A percentile compares a stretch with the other conserved stretches of the same genome.
Evolutionary conservation across 2,113 vertebrate species (phyloP).

Genomic region (Corythoichthys intestinalis): DNA sequence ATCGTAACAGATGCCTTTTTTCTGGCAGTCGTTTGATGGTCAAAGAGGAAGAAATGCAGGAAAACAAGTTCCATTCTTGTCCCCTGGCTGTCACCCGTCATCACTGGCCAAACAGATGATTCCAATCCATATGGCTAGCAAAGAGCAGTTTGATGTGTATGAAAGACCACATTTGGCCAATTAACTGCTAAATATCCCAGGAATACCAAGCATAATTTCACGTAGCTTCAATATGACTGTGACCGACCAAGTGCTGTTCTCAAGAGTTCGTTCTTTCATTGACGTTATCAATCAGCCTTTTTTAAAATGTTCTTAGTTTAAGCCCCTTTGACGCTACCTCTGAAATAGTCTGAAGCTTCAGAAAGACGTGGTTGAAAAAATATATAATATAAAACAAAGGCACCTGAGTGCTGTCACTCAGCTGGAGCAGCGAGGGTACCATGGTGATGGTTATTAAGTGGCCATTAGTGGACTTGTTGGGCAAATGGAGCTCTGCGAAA

Average conservation of each 20-base stretch:
- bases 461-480: slow-evolving; percentile 36
- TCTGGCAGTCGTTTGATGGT: slow-evolving; percentile 27
- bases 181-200: slow-evolving; percentile 32
- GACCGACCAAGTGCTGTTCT: not conserved
- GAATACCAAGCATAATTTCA: slow-evolving; percentile 14
- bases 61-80: not conserved
- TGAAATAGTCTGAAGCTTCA: slow-evolving; percentile 14
- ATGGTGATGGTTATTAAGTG: slow-evolving; percentile 43
- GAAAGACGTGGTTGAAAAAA: slow-evolving; percentile 6
- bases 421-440: slow-evolving; percentile 34
- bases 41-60: slow-evolving; percentile 6
- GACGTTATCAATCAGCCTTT: not conserved
- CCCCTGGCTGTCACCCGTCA: slow-evolving; percentile 11
- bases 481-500: not conserved
- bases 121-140: slow-evolving; percentile 34
- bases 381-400: not conserved
- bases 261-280: not conserved
- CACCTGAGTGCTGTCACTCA: slow-evolving; percentile 16
- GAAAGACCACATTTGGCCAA: slow-evolving; percentile 32
- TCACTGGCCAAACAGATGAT: slow-evolving; percentile 53
- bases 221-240: slow-evolving; percentile 21
- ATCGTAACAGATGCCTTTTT: not conserved
- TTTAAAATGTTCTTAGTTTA: not conserved
- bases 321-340: not conserved
- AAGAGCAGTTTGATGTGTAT: slow-evolving; percentile 38